Conservation (phyloP, 2,888 invertebrate genomes). For the Perizoma affinitatum region DNA sequence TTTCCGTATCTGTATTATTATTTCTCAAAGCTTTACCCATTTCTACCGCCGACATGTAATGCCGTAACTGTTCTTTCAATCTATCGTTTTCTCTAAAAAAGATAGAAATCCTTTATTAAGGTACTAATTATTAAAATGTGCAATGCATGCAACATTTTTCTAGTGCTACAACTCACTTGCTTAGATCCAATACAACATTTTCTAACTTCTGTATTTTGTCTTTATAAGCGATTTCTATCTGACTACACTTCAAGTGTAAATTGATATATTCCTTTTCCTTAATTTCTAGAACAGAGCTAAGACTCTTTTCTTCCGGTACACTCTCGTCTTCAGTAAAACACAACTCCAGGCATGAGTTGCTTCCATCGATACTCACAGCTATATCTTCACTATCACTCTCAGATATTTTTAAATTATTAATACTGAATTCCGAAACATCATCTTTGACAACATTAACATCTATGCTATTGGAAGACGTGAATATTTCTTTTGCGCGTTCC, state of each 20-base stretch:
- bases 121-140: too few species aligned
- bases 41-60: constrained; percentile 95
- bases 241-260: constrained; percentile 81
- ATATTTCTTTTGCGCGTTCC: constrained; percentile 81
- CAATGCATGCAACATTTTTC: not conserved
- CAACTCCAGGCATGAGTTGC: constrained; percentile 77
- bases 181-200: constrained; percentile 85
- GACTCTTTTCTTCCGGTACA: constrained; percentile 63
- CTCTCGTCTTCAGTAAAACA: constrained; percentile 79
- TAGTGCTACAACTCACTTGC: constrained; percentile 79
- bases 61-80: constrained; percentile 92
- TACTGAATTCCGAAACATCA: constrained; percentile 71
- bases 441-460: constrained; percentile 69
- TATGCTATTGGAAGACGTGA: constrained; percentile 75
- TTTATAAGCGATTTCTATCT: constrained; percentile 71
- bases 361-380: constrained; percentile 76
- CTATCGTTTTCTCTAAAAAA: constrained; percentile 90
- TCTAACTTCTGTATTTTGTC: constrained; percentile 78
- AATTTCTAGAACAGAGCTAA: constrained; percentile 64
- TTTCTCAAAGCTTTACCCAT: constrained; percentile 91
- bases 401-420: constrained; percentile 74
- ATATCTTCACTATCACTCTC: constrained; percentile 80
- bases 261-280: constrained; percentile 78
- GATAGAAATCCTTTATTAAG: not conserved
- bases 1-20: constrained; percentile 36